phyloP scores from a whole-genome alignment of 2,888 invertebrate species.

The Pinctada fucata region DNA sequence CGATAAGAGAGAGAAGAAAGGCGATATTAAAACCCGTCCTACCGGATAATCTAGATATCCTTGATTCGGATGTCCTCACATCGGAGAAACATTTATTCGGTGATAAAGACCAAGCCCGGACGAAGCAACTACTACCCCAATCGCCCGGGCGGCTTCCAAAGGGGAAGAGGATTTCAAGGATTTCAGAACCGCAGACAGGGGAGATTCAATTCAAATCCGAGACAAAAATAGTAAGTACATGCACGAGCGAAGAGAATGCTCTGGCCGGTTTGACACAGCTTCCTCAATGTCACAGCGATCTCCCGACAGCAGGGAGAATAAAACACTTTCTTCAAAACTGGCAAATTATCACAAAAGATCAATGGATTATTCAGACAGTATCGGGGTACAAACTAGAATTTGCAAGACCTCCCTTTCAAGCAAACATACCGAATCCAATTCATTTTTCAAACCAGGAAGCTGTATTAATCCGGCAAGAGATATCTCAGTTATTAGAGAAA shows the following conservation, averaged over 20 bases:
- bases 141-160: neutral
- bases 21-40: too few relatives aligned
- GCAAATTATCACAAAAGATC: conserved; percentile 23
- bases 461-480: too few relatives aligned
- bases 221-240: neutral
- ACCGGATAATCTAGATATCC: too few relatives aligned
- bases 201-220: neutral
- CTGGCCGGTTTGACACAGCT: neutral
- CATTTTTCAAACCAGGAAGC: conserved; percentile 2
- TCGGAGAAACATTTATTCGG: too few relatives aligned
- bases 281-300: neutral
- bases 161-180: neutral
- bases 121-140: neutral
- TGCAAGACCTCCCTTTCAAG: neutral
- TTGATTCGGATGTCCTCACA: too few relatives aligned
- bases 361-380: conserved; percentile 20
- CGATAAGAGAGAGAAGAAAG: too few relatives aligned
- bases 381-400: conserved; percentile 11
- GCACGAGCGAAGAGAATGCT: neutral
- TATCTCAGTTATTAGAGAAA: too few relatives aligned
- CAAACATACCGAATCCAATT: conserved; percentile 4
- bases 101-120: neutral
- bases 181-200: neutral
- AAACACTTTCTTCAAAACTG: conserved; percentile 23
- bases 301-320: conserved; percentile 17